phyloP scores from a whole-genome alignment of 2,113 vertebrate species.

The Vulpes lagopus region DNA sequence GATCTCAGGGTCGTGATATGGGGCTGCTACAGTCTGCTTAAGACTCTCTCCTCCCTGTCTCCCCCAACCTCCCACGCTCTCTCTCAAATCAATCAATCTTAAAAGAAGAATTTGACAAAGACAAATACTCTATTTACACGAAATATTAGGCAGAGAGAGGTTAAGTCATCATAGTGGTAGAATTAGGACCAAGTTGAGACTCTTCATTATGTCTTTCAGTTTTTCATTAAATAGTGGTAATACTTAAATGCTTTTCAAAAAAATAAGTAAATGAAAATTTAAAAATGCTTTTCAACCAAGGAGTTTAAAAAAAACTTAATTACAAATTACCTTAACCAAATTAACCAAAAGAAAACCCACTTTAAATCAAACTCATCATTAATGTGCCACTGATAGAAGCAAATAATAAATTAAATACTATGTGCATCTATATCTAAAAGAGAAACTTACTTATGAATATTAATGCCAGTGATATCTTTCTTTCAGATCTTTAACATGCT shows the following conservation, averaged over 20 bases:
- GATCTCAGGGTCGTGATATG: not conserved
- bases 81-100: not conserved
- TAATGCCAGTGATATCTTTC: constrained; percentile 47
- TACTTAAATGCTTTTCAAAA: constrained; percentile 9
- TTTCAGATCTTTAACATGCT: constrained; percentile 58
- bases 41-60: not conserved
- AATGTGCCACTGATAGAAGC: not conserved
- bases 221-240: constrained; percentile 5
- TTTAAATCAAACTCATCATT: constrained; percentile 27
- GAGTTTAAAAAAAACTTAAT: not conserved
- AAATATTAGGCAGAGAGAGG: not conserved
- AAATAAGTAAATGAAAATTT: too few species aligned
- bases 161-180: not conserved
- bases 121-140: not conserved
- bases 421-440: not conserved
- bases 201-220: not conserved
- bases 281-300: constrained; percentile 1
- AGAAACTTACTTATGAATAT: constrained; percentile 21
- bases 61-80: not conserved
- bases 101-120: not conserved
- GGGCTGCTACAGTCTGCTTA: not conserved
- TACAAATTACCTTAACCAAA: not conserved
- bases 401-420: constrained; percentile 4
- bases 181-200: not conserved
- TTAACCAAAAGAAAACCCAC: not conserved